phyloP scores from a whole-genome alignment of 1,140 invertebrate genomes.

The Drosophila navojoa region DNA sequence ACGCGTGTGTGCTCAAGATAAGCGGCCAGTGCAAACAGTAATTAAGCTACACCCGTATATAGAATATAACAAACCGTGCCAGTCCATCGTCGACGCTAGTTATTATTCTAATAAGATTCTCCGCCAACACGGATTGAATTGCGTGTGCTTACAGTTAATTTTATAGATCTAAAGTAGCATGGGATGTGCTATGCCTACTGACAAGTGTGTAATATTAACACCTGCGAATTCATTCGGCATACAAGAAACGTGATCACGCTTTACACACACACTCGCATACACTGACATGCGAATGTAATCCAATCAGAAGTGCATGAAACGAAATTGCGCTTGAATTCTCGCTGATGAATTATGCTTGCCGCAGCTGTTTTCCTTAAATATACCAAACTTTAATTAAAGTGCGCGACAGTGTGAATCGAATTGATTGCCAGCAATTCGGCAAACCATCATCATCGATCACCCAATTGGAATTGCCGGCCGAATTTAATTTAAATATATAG shows the following conservation, averaged over 20 bases:
- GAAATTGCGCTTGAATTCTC: slow-evolving; percentile 18
- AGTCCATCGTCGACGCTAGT: slow-evolving; percentile 1
- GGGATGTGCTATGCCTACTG: slow-evolving; percentile 19
- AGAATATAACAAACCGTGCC: neutral
- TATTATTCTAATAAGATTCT: slow-evolving; percentile 9
- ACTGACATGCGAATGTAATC: neutral
- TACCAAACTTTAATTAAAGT: slow-evolving; percentile 33
- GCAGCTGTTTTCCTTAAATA: slow-evolving; percentile 35
- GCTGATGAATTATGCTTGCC: slow-evolving; percentile 34
- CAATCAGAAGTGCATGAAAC: slow-evolving; percentile 4
- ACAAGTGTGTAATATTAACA: slow-evolving; percentile 18
- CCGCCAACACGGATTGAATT: neutral
- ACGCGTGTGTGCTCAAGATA: slow-evolving; percentile 35
- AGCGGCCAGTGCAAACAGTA: slow-evolving; percentile 40
- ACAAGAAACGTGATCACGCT: slow-evolving; percentile 62
- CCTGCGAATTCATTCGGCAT: slow-evolving; percentile 29
- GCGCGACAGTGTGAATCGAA: neutral
- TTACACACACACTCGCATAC: slow-evolving; percentile 10
- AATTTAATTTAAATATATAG: slow-evolving; percentile 1
- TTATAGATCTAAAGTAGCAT: slow-evolving; percentile 2
- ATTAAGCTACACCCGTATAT: slow-evolving; percentile 24
- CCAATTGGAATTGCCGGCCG: slow-evolving; percentile 1
- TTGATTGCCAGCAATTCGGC: no score
- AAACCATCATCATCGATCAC: neutral
- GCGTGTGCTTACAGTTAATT: slow-evolving; percentile 1